A percentile compares a stretch with the other conserved stretches of the same genome.
phyloP scores from a whole-genome alignment of 2,113 vertebrate species.

The Trogon melanurus region DNA sequence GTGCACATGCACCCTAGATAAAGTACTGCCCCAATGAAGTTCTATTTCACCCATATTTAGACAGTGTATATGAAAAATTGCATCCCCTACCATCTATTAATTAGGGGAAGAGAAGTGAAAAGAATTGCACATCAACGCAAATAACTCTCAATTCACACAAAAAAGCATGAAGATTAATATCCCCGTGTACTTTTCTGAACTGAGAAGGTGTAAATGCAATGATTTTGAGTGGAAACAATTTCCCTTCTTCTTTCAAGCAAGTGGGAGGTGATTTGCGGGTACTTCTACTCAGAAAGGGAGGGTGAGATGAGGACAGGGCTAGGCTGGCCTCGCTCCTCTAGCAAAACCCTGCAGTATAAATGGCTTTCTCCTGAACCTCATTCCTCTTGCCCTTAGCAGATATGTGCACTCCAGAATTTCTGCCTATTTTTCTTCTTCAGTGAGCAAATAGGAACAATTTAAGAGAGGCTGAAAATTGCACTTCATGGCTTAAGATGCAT shows the following conservation, averaged over 20 bases:
- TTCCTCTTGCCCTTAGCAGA: not conserved
- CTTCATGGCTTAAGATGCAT: not conserved
- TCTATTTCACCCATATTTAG: not conserved
- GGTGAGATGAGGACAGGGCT: not conserved
- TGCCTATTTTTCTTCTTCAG: not conserved
- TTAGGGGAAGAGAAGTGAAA: not conserved
- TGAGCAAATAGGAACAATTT: not conserved
- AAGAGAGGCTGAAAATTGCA: not conserved
- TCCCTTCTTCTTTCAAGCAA: not conserved
- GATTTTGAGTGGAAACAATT: not conserved
- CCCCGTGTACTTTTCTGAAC: not conserved
- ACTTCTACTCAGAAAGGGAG: not conserved
- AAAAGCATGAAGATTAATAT: not conserved
- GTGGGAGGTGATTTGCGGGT: not conserved
- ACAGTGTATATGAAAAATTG: not conserved
- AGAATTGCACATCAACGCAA: not conserved
- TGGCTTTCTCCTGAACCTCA: rapidly evolving
- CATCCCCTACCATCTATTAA: not conserved
- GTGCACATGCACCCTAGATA: not conserved
- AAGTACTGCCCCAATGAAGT: not conserved
- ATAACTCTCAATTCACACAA: not conserved
- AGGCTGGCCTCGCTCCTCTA: not conserved
- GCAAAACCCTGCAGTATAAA: not conserved
- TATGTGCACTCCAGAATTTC: not conserved
- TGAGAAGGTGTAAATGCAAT: not conserved